Evolutionary conservation across 92 coral and sea anemone genomes (phyloP).

Genomic region (Pocillopora meandrina): DNA sequence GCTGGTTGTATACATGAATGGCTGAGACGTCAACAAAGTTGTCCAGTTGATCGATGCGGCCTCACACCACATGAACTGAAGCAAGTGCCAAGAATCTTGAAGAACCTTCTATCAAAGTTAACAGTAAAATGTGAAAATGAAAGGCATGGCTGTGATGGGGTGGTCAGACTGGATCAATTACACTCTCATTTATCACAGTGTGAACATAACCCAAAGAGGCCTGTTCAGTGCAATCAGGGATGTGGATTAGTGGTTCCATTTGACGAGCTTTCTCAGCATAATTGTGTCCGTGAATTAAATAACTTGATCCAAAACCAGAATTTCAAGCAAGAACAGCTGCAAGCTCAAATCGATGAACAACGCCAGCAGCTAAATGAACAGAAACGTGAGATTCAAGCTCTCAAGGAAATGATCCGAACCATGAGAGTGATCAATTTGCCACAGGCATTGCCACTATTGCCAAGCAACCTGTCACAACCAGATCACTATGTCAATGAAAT

Average conservation of each 20-base stretch:
- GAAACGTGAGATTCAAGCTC: conserved; percentile 79
- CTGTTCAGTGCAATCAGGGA: conserved; percentile 85
- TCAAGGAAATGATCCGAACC: conserved; percentile 88
- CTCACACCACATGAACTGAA: conserved; percentile 82
- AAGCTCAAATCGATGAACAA: conserved; percentile 89
- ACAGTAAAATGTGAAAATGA: conserved; percentile 81
- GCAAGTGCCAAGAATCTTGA: conserved; percentile 87
- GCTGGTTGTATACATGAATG: conserved; percentile 93
- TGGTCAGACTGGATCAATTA: conserved; percentile 76
- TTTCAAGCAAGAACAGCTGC: conserved; percentile 79
- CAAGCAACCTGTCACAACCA: conserved; percentile 38
- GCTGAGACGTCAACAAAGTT: conserved; percentile 83
- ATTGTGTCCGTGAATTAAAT: conserved; percentile 87
- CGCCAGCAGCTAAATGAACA: conserved; percentile 91
- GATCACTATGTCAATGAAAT: conserved; percentile 74
- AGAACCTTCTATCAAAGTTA: conserved; percentile 85
- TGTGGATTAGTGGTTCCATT: conserved; percentile 91
- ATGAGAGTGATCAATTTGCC: conserved; percentile 84
- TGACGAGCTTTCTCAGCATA: conserved; percentile 84
- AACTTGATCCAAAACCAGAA: conserved; percentile 83
- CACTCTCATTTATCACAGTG: conserved; percentile 84
- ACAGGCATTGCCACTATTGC: conserved; percentile 68
- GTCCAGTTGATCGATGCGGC: conserved; percentile 82
- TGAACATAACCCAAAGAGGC: conserved; percentile 90
- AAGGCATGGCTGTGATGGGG: conserved; percentile 83